Base-by-base conservation (phyloP, 2,888 invertebrate species). In the Heliconius cydno region DNA sequence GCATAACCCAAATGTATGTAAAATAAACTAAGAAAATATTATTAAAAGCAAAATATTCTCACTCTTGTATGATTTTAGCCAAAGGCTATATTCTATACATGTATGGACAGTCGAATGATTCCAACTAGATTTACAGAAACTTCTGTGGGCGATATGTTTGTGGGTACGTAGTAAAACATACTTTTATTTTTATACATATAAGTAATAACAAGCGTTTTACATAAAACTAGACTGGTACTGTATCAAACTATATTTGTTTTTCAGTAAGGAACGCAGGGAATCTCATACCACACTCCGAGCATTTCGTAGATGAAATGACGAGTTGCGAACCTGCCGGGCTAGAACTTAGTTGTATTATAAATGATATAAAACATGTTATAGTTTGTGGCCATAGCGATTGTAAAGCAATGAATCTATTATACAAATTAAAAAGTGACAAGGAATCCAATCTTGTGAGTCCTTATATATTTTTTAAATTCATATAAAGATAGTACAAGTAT, bases 321-420 rank as follows among this genome's bases (percentile, higher is more conserved):
- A 98, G 98, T 86, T 98, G 98, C 85, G 99, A 99, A 92, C 98
- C 99, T 13, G 99, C 99, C 10, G 99, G 99, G 7, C 92, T 99
- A 85, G 99, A 99, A 93, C 95, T 99, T 77, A 99, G 98, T 38
- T 99, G 99, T 90, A 97, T 99, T 30, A 96, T 98, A 66, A 98
- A 99, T 89, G 97, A 98, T 85, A 98, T 99, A 83, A 95, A 97
- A 81, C 98, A 99, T 88, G 97, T 99, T 66, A 98, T 99, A 83
- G 98, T 99, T 5, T 99, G 99, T 89, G 99, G 99, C 0, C 99
- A 99, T 90, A 99, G 99, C 82, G 99, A 99, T 90, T 99, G 99
- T 91, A 99, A 99, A 96, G 99, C 99, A 5, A 99, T 99, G 97
- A 98, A 99, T 95, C 95, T 98, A 79, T 94, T 99, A 3, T 98